A percentile compares a stretch with the other conserved stretches of the same genome.
phyloP scores from a whole-genome alignment of 2,113 vertebrate species.

The Crotalus viridis region DNA sequence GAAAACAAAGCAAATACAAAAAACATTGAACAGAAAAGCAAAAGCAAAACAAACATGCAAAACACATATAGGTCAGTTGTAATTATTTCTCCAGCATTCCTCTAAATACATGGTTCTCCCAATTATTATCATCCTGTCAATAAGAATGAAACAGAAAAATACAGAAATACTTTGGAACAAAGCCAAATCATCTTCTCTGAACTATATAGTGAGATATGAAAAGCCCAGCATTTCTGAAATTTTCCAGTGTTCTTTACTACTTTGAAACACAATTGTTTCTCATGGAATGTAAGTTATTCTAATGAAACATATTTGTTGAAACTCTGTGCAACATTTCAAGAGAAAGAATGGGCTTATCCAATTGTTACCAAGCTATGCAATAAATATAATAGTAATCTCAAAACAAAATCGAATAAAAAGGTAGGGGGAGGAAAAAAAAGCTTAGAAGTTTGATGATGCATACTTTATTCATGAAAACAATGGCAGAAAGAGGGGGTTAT shows the following conservation, averaged over 20 bases:
- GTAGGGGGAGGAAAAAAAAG: not conserved
- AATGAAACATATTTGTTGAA: not conserved
- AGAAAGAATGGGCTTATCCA: not conserved
- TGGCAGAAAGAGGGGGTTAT: not conserved
- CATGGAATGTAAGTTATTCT: not conserved
- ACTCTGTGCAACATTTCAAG: not conserved
- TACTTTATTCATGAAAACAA: not conserved
- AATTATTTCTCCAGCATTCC: not conserved
- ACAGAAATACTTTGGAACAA: not conserved
- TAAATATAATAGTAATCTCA: not conserved
- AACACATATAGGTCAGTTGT: not conserved
- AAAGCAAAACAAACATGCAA: not conserved
- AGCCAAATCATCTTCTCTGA: not conserved
- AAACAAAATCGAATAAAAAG: not conserved
- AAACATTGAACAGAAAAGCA: not conserved
- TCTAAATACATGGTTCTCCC: not conserved
- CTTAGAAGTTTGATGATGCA: not conserved
- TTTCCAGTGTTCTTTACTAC: not conserved
- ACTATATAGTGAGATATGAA: not conserved
- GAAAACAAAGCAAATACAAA: not conserved
- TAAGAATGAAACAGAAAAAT: not conserved
- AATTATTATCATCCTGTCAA: not conserved
- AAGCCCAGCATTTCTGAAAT: slow-evolving; percentile 4
- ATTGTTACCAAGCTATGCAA: not conserved
- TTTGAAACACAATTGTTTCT: not conserved